Percentiles rank a stretch among this genome's conserved stretches.
phyloP scores from a whole-genome alignment of 2,113 vertebrate genomes.

The Eclectus roratus region DNA sequence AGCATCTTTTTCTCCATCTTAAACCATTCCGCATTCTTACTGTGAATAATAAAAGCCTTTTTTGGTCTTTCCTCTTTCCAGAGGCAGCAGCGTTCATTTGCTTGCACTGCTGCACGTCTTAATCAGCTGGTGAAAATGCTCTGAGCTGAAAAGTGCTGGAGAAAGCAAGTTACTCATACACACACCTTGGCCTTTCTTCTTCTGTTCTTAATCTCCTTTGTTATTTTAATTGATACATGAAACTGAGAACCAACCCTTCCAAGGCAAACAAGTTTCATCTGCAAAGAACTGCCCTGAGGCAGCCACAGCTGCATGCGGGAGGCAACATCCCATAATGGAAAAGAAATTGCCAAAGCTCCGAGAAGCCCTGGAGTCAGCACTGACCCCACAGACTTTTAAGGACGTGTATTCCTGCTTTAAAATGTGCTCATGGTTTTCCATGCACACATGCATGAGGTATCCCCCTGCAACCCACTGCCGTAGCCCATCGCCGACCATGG shows the following conservation, averaged over 20 bases:
- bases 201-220: background rate
- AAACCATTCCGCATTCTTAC: background rate
- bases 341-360: background rate
- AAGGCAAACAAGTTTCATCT: background rate
- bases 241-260: background rate
- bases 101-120: fast-evolving
- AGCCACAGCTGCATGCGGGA: background rate
- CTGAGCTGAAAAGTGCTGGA: background rate
- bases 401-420: background rate
- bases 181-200: background rate
- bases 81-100: background rate
- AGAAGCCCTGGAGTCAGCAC: background rate
- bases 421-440: background rate
- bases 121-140: background rate
- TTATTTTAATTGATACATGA: background rate
- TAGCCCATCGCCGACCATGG: background rate
- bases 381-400: background rate
- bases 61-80: background rate
- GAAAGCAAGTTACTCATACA: background rate
- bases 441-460: fast-evolving
- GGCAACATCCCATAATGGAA: background rate
- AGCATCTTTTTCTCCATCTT: background rate
- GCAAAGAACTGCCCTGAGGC: background rate
- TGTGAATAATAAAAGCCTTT: background rate
- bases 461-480: fast-evolving